Base-by-base conservation (phyloP, 2,888 invertebrate genomes). In the Drosophila niveifrons region DNA sequence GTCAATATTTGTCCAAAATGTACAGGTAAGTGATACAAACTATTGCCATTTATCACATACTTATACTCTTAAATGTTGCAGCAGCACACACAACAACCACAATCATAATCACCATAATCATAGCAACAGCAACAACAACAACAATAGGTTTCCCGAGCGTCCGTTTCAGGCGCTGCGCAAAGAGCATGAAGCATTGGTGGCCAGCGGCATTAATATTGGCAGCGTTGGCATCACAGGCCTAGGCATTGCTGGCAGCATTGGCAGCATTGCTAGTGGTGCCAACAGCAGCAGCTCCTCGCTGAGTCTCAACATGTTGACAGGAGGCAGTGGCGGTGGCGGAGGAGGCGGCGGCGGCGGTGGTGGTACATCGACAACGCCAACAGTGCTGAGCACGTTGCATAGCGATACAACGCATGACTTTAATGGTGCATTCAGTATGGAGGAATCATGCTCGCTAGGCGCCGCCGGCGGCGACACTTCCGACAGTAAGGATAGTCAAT, bases 401-500 rank as follows among this genome's bases (percentile, higher is more conserved):
- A 88, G 66, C 36, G 85, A 85, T 36, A 74, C 87, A 3, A 87
- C 89, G 39, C 83, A 91, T 11, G 92, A 92, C 48, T 91, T 92
- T 41, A 92, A 92, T 75, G 91, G 92, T 8, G 87, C 92, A 31
- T 80, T 92, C 34, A 82, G 85, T 48, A 78, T 92, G 53, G 92
- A 92, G 72, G 92, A 92, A 77, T 92, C 92, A 9, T 91, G 92
- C 39, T 92, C 92, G 1, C 73, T 92, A 59, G 92, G 92, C 31
- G 92, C 91, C 43, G 92, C 90, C 64, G 92, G 91, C 66, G 93
- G 91, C 50, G 93, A 94, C 46, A 93, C 95, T 28, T 92, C 92
- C 15, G 95, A 96, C 74, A 97, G 96, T 79, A 97, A 97, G 91
- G 97, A 97, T 89, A 97, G 97, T 87, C 94, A 96, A 84, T 86